Base-by-base conservation (phyloP, 2,888 invertebrate species). In the Yponomeuta sedellus region DNA sequence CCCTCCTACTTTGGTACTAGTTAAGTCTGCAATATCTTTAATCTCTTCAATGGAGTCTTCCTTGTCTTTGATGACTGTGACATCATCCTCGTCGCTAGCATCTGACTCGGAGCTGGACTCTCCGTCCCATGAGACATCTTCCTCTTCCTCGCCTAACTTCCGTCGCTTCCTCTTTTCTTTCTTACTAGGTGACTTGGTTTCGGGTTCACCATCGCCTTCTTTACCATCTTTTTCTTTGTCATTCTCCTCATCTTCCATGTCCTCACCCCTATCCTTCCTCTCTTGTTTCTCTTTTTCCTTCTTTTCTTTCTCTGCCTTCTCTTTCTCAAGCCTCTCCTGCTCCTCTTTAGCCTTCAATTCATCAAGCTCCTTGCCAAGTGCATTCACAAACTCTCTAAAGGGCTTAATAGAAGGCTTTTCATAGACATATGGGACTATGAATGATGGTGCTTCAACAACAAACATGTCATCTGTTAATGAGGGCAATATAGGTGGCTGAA, bases 371-470 rank as follows among this genome's bases (percentile, higher is more conserved):
- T 93, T 92, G 25, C 93, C 94, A 69, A 95, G 86, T 77, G 94
- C 93, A 65, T 92, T 92, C 44, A 96, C 93, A 81, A 95, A 95
- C 70, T 95, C 94, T 78, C 94, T 95, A 69, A 97, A 93, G 69
- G 95, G 95, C 77, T 95, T 95, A 1, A 95, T 86, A 0, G 97
- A 97, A 25, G 97, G 96, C 82, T 97, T 97, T 82, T 97, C 97
- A 86, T 97, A 97, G 16, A 97, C 96, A 83, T 97, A 97, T 56
- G 97, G 97, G 71, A 97, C 97, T 81, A 97, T 97, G 78, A 97
- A 97, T 56, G 97, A 97, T 11, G 97, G 97, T 39, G 97, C 97
- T 87, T 97, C 97, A 28, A 97, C 95, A 28, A 97, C 97, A 86
- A 96, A 97, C 95, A 97, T 97, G 74, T 97, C 97, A 83, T 97